phyloP scores from a whole-genome alignment of 2,797 vertebrate species.

The Paedocypris micromegethes region DNA sequence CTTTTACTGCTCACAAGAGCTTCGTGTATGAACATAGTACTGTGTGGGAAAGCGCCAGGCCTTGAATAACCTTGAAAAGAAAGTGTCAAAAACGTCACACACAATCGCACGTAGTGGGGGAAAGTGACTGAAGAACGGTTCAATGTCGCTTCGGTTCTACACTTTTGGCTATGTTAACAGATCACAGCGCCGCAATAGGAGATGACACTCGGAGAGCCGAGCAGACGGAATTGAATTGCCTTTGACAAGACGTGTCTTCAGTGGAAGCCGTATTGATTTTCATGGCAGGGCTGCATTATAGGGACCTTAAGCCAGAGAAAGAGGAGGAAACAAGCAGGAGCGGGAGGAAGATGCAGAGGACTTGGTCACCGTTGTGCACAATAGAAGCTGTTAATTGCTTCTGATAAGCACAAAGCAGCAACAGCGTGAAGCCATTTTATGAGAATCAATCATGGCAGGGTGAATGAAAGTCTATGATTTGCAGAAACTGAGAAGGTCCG shows the following conservation, averaged over 20 bases:
- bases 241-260: constrained; percentile 74
- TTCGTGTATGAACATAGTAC: background rate
- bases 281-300: constrained; percentile 67
- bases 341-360: constrained; percentile 67
- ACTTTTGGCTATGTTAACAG: constrained; percentile 63
- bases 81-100: constrained; percentile 16
- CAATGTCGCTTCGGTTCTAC: constrained; percentile 63
- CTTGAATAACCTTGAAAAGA: constrained; percentile 28
- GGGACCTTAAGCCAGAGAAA: constrained; percentile 70
- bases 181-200: constrained; percentile 69
- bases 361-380: constrained; percentile 32
- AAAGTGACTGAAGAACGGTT: constrained; percentile 41
- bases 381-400: constrained; percentile 34
- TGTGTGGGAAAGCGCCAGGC: background rate
- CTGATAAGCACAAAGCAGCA: constrained; percentile 25
- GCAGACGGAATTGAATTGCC: constrained; percentile 73
- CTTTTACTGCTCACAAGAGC: background rate
- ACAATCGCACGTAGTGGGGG: constrained; percentile 11
- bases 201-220: constrained; percentile 67
- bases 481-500: constrained; percentile 26
- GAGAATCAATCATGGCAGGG: constrained; percentile 7
- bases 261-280: constrained; percentile 76
- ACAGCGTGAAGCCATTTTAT: constrained; percentile 6
- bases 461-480: constrained; percentile 15
- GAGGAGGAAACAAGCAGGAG: constrained; percentile 64